These are phyloP conservation scores for Athrips mouffetella DNA, from an alignment of 2,888 invertebrate genomes.

Conservation along the genomic window DNA sequence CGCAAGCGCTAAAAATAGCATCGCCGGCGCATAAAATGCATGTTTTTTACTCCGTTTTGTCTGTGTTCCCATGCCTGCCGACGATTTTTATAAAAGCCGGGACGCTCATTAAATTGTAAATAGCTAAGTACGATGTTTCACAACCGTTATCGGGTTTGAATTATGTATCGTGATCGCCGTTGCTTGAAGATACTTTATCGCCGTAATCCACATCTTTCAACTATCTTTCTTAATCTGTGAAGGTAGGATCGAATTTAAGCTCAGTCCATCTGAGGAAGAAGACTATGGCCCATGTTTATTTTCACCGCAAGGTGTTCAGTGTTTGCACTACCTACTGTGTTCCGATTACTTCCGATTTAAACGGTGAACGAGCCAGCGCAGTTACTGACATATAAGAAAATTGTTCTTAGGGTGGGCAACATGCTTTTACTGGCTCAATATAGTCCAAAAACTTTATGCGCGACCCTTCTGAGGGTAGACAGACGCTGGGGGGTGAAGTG, in stretches of 20 bases:
- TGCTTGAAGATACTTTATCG: constrained; percentile 18
- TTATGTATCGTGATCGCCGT: constrained; percentile 27
- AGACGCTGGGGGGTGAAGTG: no score
- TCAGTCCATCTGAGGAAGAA: no score
- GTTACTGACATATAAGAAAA: no score
- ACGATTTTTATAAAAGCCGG: constrained; percentile 51
- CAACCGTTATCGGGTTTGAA: constrained; percentile 41
- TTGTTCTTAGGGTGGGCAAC: no score
- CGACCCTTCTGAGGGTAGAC: no score
- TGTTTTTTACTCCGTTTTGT: constrained; percentile 58
- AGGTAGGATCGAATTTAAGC: no score
- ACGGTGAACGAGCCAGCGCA: background rate
- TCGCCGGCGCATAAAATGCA: constrained; percentile 58
- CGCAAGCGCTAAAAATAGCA: constrained; percentile 67
- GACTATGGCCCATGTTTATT: no score
- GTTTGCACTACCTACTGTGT: no score
- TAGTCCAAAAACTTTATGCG: no score
- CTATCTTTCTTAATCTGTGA: constrained; percentile 14
- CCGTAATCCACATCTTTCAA: constrained; percentile 15
- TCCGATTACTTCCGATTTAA: background rate
- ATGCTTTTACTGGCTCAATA: no score
- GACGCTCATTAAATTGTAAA: constrained; percentile 59
- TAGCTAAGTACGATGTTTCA: constrained; percentile 36
- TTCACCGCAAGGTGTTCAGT: no score
- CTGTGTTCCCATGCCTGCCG: constrained; percentile 56